Base-by-base conservation (phyloP, 92 coral and sea anemone genomes). In the Bergia sp. region DNA sequence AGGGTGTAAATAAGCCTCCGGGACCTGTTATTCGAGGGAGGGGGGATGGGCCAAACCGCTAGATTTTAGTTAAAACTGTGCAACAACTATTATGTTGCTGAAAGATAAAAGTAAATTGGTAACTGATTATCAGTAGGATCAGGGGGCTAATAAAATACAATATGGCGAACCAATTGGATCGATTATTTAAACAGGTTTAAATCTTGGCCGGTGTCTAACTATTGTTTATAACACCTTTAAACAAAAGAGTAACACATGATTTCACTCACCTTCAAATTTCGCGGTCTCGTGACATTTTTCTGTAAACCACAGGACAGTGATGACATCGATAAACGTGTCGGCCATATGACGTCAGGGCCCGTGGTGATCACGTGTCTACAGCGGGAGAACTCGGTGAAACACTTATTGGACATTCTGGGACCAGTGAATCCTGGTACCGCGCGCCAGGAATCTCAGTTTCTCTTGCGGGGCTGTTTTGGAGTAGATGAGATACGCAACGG, bases 351-450 rank as follows among this genome's bases (percentile, higher is more conserved):
- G 3, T 97, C 99, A 20, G 97, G 98, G 65, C 96, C 97, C 37
- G 92, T 92, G 8, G 86, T 95, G 77, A 91, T 90, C 38, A 87
- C 94, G 71, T 92, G 99, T 66, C 88, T 97, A 12, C 97, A 94
- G 82, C 94, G 99, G 18, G 99, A 97, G 90, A 97, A 97, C 80
- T 96, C 98, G 37, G 95, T 97, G 58, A 96, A 95, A 86, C 94
- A 94, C 58, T 94, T 97, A 11, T 84, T 95, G 58, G 97, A 97
- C 76, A 90, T 95, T 58, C 89, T 97, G 23, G 99, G 99, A 58
- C 98, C 99, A 47, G 74, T 92, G 64, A 93, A 92, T 83, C 96
- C 99, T 43, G 89, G 92, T 21, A 86, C 86, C 44, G 95, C 97
- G 21, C 93, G 94, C 80, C 89, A 83, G 69, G 94, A 93, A 73